phyloP scores from a whole-genome alignment of 2,113 vertebrate species.

The Halichoeres trimaculatus region DNA sequence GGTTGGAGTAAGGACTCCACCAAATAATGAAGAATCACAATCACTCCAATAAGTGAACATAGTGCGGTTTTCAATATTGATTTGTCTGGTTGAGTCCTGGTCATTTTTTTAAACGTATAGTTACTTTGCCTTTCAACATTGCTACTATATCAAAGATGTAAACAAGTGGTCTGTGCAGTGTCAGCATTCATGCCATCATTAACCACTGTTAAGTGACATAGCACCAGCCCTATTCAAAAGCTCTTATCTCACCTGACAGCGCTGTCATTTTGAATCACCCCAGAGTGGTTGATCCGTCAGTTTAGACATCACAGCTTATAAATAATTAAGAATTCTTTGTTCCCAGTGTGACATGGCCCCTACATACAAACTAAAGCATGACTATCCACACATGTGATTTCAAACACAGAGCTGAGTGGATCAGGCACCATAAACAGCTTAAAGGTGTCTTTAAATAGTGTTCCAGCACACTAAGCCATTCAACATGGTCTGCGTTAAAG shows the following conservation, averaged over 20 bases:
- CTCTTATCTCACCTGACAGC: constrained; percentile 61
- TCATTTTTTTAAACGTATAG: neutral
- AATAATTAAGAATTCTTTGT: constrained; percentile 55
- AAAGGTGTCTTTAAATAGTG: constrained; percentile 69
- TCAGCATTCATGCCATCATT: constrained; percentile 27
- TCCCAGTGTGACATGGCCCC: constrained; percentile 16
- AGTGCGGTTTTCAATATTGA: too few relatives aligned
- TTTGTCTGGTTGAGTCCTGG: too few relatives aligned
- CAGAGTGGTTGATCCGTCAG: constrained; percentile 26
- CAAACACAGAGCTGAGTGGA: constrained; percentile 34
- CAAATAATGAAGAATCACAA: too few relatives aligned
- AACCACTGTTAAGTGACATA: constrained; percentile 23
- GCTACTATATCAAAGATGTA: neutral
- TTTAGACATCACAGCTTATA: constrained; percentile 44
- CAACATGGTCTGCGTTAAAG: constrained; percentile 67
- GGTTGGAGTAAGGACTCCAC: too few relatives aligned
- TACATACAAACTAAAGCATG: constrained; percentile 29
- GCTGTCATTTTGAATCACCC: constrained; percentile 60
- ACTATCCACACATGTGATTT: constrained; percentile 26
- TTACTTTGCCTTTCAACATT: neutral
- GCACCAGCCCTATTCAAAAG: constrained; percentile 23
- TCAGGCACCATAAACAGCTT: constrained; percentile 52
- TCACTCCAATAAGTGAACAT: too few relatives aligned
- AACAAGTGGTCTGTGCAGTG: constrained; percentile 9
- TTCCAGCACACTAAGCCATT: constrained; percentile 54